phyloP scores from a whole-genome alignment of 2,113 vertebrate genomes.

The Callionymus lyra region DNA sequence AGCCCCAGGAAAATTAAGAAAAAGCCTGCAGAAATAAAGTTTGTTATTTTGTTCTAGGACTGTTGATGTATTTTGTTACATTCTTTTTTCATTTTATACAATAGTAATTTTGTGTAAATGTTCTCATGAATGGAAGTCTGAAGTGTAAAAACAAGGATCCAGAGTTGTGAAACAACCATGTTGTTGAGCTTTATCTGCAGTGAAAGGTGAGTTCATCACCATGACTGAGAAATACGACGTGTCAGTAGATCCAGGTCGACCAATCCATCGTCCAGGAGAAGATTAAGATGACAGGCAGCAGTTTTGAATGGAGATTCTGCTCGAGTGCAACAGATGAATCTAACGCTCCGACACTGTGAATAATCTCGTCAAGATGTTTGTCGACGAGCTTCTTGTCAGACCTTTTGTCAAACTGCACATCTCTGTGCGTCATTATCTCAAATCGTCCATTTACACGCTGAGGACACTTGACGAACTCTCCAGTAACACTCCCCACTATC shows the following conservation, averaged over 20 bases:
- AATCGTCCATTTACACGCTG: background rate
- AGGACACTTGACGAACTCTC: conserved; percentile 8
- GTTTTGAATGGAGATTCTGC: background rate
- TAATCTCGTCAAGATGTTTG: conserved; percentile 27
- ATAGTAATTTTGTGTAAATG: too few relatives aligned
- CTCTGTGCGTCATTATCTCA: conserved; percentile 13
- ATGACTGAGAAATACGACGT: conserved; percentile 21
- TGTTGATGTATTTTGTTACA: too few relatives aligned
- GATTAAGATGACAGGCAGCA: conserved; percentile 19
- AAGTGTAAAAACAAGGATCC: too few relatives aligned
- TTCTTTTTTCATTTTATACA: too few relatives aligned
- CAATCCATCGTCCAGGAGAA: conserved; percentile 16
- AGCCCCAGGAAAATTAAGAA: too few relatives aligned
- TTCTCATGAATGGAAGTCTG: too few relatives aligned
- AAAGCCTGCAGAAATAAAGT: too few relatives aligned
- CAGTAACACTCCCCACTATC: conserved; percentile 17
- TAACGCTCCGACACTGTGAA: conserved; percentile 6
- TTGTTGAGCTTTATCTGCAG: conserved; percentile 1
- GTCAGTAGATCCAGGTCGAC: conserved; percentile 14
- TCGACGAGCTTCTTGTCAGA: background rate
- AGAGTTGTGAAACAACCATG: too few relatives aligned
- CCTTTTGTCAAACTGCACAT: conserved; percentile 19
- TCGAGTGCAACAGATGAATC: conserved; percentile 15
- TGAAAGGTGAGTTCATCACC: conserved; percentile 8
- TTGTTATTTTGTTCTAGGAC: too few relatives aligned